Conservation (phyloP, 2,888 invertebrate genomes). For the Dryobota labecula region DNA sequence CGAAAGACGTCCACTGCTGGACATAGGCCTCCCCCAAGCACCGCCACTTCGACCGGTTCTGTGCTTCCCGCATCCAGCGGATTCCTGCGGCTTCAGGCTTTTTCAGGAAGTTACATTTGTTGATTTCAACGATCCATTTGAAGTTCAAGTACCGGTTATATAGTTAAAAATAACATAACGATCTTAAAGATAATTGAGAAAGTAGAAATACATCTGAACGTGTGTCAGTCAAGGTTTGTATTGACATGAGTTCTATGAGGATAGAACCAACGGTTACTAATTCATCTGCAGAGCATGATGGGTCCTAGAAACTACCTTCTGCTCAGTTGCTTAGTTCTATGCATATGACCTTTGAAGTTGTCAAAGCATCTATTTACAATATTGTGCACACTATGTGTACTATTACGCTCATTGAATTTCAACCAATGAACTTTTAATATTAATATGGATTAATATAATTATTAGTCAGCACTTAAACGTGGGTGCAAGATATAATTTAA, state of each 20-base stretch:
- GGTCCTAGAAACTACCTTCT: background rate
- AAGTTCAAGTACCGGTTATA: background rate
- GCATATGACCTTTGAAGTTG: background rate
- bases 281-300: background rate
- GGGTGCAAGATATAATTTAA: background rate
- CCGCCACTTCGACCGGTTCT: no score
- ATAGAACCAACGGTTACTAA: background rate
- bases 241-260: no score
- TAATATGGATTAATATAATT: background rate
- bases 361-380: background rate
- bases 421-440: no score
- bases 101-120: background rate
- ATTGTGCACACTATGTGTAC: background rate
- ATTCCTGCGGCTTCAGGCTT: no score
- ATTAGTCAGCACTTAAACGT: background rate
- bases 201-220: background rate
- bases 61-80: no score
- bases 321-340: background rate
- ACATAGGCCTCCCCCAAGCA: no score
- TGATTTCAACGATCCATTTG: background rate
- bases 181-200: background rate
- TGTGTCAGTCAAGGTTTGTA: background rate
- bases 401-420: constrained; percentile 6
- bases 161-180: background rate
- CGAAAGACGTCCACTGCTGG: no score